Percentiles rank a stretch among this genome's conserved stretches.
phyloP scores from a whole-genome alignment of 2,888 invertebrate species.

The Folsomia manolachei region DNA sequence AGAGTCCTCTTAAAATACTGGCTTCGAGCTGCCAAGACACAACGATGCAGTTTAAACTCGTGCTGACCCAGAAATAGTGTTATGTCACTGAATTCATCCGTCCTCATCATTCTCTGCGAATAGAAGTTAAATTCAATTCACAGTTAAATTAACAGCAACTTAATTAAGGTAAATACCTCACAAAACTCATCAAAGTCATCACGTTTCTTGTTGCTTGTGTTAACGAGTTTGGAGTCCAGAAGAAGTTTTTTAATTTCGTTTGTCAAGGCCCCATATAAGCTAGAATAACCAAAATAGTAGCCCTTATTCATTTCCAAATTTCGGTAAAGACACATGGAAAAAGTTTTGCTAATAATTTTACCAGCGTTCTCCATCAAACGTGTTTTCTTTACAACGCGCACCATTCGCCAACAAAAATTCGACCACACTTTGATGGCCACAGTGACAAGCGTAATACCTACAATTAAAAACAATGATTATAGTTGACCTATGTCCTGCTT shows the following conservation, averaged over 20 bases:
- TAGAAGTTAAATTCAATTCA: neutral
- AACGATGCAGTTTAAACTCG: conserved; percentile 55
- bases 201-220: conserved; percentile 55
- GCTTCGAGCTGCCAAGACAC: conserved; percentile 55
- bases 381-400: conserved; percentile 58
- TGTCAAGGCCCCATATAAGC: conserved; percentile 58
- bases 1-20: conserved; percentile 56
- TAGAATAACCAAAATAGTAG: neutral
- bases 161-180: conserved; percentile 45
- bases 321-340: no score
- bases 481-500: no score
- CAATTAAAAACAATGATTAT: no score
- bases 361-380: conserved; percentile 60
- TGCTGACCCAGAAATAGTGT: conserved; percentile 55
- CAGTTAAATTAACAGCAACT: no score
- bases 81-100: conserved; percentile 54
- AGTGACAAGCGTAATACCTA: conserved; percentile 59
- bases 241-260: conserved; percentile 56
- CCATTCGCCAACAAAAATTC: conserved; percentile 57
- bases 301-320: no score
- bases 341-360: conserved; percentile 7
- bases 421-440: conserved; percentile 58
- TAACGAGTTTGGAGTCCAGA: conserved; percentile 56
- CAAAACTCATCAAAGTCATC: conserved; percentile 58
- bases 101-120: conserved; percentile 47